Evolutionary conservation across 2,888 invertebrate species (phyloP).

Genomic region (Apocheima hispidaria): DNA sequence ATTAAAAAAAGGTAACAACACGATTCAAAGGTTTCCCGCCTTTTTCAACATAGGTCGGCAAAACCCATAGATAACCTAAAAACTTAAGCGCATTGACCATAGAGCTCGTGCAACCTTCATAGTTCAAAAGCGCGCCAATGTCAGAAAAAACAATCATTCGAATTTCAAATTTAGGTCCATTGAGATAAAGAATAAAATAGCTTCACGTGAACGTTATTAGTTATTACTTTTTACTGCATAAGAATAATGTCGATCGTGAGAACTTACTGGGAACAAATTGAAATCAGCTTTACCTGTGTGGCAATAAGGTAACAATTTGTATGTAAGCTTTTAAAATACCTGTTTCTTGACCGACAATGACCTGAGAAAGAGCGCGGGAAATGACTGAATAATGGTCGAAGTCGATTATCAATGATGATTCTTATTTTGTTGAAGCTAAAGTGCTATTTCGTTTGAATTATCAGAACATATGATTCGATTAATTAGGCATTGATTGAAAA

Average conservation of each 20-base stretch:
- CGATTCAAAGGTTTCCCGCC: no score
- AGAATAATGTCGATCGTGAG: slow-evolving; percentile 64
- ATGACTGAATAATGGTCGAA: slow-evolving; percentile 49
- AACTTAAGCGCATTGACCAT: slow-evolving; percentile 42
- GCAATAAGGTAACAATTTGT: slow-evolving; percentile 36
- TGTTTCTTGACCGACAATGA: slow-evolving; percentile 79
- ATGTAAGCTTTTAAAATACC: slow-evolving; percentile 56
- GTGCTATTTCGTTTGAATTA: slow-evolving; percentile 18
- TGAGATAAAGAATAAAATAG: slow-evolving; percentile 27
- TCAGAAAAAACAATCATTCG: slow-evolving; percentile 25
- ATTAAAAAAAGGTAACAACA: no score
- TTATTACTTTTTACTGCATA: slow-evolving; percentile 52
- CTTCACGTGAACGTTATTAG: slow-evolving; percentile 16
- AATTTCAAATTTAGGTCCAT: slow-evolving; percentile 26
- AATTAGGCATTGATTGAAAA: slow-evolving; percentile 37
- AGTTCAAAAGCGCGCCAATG: slow-evolving; percentile 44
- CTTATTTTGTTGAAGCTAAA: slow-evolving; percentile 5
- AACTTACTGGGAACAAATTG: slow-evolving; percentile 46
- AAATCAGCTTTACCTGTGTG: rapidly evolving
- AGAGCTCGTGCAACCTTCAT: slow-evolving; percentile 43
- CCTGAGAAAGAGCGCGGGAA: slow-evolving; percentile 77
- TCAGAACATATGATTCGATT: slow-evolving; percentile 38
- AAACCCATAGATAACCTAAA: slow-evolving; percentile 34
- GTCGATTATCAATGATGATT: slow-evolving; percentile 24
- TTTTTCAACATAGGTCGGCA: neutral